A percentile compares a stretch with the other conserved stretches of the same genome.
These are phyloP conservation scores for Engystomops pustulosus DNA, from an alignment of 2,113 vertebrate species.

Conservation along the genomic window DNA sequence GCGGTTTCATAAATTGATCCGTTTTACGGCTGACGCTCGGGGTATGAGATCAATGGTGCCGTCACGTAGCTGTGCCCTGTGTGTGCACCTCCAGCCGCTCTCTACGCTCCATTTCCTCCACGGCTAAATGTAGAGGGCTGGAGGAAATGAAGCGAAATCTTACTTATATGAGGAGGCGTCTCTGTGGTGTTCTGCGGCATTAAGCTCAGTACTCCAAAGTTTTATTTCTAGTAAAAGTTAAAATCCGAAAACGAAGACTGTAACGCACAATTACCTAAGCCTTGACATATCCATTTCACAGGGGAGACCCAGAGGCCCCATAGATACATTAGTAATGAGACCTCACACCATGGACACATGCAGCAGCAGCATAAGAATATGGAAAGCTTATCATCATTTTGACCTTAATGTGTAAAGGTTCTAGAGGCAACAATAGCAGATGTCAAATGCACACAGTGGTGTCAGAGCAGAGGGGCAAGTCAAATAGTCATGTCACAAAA, in stretches of 20 bases:
- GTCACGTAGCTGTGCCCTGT: not conserved
- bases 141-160: not conserved
- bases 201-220: not conserved
- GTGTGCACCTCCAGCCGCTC: not conserved
- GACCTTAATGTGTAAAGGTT: too few species aligned
- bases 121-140: not conserved
- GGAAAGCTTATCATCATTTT: too few species aligned
- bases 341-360: too few species aligned
- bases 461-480: too few species aligned
- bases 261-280: not conserved
- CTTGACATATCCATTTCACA: not conserved
- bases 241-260: not conserved
- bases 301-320: too few species aligned
- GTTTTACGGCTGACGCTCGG: not conserved
- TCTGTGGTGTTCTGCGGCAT: not conserved
- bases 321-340: too few species aligned
- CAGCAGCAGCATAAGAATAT: too few species aligned
- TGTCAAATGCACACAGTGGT: too few species aligned
- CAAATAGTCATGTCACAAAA: too few species aligned
- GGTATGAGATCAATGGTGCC: not conserved
- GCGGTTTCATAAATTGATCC: not conserved
- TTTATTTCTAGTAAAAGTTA: not conserved
- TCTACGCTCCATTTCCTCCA: not conserved
- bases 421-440: too few species aligned
- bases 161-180: not conserved